These are phyloP conservation scores for Sorex maritimensis DNA, from an alignment of 2,797 vertebrate species.

Conservation along the genomic window DNA sequence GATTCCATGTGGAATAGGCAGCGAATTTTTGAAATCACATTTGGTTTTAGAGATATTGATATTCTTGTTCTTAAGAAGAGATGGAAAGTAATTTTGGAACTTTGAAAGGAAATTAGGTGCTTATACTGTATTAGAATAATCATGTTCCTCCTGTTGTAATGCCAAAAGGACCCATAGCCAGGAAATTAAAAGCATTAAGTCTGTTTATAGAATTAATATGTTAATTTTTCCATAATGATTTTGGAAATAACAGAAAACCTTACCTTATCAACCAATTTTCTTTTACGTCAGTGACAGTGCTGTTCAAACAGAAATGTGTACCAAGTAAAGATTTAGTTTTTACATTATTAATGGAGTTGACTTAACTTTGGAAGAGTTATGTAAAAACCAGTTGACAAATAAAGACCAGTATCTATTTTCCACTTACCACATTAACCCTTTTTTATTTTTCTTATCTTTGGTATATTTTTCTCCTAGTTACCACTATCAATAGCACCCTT, in stretches of 20 bases:
- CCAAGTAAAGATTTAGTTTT: conserved; percentile 73
- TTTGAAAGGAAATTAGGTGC: conserved; percentile 45
- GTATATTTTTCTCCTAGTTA: not conserved
- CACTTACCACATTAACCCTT: conserved; percentile 55
- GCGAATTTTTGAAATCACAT: not conserved
- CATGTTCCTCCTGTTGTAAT: conserved; percentile 45
- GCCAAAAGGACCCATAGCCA: conserved; percentile 50
- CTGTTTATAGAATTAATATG: conserved; percentile 70
- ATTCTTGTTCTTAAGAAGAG: conserved; percentile 6
- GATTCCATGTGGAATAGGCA: not conserved
- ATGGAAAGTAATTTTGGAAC: conserved; percentile 51
- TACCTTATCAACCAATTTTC: conserved; percentile 73
- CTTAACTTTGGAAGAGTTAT: conserved; percentile 79
- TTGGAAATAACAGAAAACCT: conserved; percentile 65
- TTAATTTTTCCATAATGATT: conserved; percentile 79
- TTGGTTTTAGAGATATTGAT: conserved; percentile 17
- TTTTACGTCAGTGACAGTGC: conserved; percentile 77
- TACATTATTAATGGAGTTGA: conserved; percentile 70
- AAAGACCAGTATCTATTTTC: conserved; percentile 63
- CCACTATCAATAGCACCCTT: not conserved
- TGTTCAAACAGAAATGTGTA: conserved; percentile 77
- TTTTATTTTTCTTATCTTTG: conserved; percentile 25
- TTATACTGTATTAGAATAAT: conserved; percentile 23
- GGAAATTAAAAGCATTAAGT: conserved; percentile 69
- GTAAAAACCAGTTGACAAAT: conserved; percentile 64